Conservation (phyloP, 1,140 invertebrate species). For the Zaprionus vittiger region DNA sequence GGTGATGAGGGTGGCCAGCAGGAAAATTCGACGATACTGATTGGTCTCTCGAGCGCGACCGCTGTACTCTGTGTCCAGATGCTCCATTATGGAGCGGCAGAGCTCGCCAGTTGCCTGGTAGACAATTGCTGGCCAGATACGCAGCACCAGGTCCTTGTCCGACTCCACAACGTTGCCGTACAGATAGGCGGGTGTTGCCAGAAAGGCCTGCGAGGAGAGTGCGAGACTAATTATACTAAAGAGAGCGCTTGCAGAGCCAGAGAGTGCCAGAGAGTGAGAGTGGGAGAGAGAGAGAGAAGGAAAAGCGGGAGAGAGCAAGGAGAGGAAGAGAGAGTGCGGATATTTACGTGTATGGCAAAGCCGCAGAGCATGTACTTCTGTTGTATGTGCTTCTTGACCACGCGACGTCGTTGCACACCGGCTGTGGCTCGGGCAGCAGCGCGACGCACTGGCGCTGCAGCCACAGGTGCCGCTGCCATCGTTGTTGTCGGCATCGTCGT, state of each 20-base stretch:
- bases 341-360: conserved; percentile 83
- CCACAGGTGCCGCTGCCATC: conserved; percentile 35
- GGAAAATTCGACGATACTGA: conserved; percentile 69
- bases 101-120: conserved; percentile 80
- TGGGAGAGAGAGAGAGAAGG: conserved; percentile 2
- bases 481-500: conserved; percentile 44
- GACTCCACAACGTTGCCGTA: conserved; percentile 82
- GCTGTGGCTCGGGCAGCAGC: conserved; percentile 70
- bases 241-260: conserved; percentile 7
- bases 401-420: conserved; percentile 74
- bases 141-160: conserved; percentile 77
- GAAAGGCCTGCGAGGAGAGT: conserved; percentile 64
- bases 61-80: conserved; percentile 76
- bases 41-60: conserved; percentile 73
- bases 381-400: conserved; percentile 83
- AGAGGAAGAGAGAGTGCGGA: background rate
- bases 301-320: background rate
- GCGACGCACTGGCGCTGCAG: conserved; percentile 46
- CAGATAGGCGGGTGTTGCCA: conserved; percentile 78
- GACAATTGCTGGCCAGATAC: conserved; percentile 82
- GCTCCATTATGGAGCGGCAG: conserved; percentile 79
- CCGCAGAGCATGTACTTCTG: conserved; percentile 84
- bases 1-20: conserved; percentile 73
- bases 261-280: background rate
- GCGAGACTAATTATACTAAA: conserved; percentile 18